Base-by-base conservation (phyloP, 1,140 invertebrate species). In the Atta texana region DNA sequence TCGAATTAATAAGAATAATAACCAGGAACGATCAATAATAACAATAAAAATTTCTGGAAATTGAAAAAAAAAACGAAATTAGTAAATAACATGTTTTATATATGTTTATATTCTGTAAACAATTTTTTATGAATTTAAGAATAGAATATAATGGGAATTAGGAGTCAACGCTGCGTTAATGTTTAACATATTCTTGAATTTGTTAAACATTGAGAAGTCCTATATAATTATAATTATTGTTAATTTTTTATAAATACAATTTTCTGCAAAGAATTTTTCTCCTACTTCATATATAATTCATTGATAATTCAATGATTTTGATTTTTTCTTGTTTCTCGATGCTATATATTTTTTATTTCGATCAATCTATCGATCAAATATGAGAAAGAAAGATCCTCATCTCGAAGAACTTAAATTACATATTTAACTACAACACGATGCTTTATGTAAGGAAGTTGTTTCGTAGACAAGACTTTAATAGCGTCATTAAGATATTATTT, bases 401-500 rank as follows among this genome's bases (percentile, higher is more conserved):
- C 51, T 81, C 51, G 10, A 44, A 28, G 21, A 81, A 71, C 34
- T 81, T 71, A 81, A 71, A 81, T 81, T 81, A 59, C 21, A 16
- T 31, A 24, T 81, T 81, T 66, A 71, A 4, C 51, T 69, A 31
- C 6, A 44, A 53, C 49, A 5, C 61, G 63, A 39, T 55, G 21
- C 21, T 71, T 81, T 81, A 55, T 78, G 28, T 34, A 39, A 21
- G 55, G 21, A 44, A 44, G 21, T 10, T 57, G 51, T 81, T 44
- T 71, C 21, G 21, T 81, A 44, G 7, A 81, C 34, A 53, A 81
- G 53, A 81, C 66, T 71, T 71, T 81, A 81, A 81, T 81, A 10
- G 10, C n/a, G 14, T 81, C 66, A 81, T 81, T 81, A 81, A 59
- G 66, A 71, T 71, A 31, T 59, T 81, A 34, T 81, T 81, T 57